Base-by-base conservation (phyloP, 2,888 invertebrate species). In the Ligdia adustata region DNA sequence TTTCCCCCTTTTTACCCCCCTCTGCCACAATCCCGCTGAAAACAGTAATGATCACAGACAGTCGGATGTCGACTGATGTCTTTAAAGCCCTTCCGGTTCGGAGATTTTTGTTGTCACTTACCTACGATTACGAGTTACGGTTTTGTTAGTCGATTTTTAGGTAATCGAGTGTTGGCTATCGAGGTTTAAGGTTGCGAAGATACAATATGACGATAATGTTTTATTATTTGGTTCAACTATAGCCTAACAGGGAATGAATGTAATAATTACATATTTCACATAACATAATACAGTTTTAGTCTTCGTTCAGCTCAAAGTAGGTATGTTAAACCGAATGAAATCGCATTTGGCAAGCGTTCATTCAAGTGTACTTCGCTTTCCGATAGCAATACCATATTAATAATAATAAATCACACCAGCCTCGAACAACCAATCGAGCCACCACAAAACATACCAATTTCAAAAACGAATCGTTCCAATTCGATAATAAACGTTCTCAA, bases 401-500 rank as follows among this genome's bases (percentile, higher is more conserved):
- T 33, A 39, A 20, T 16, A 34, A 34, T 46, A 46, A 39, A 46
- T 29, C 40, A 40, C 16, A 34, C 39, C 16, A 26, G 18, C 24
- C 2, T 20, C 32, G 13, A 48, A 28, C 34, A 53, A 53, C 46
- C 29, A 51, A 58, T 51, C 46, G 27, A 33, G 26, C 26, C 37
- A 46, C 48, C 42, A 50, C 49, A 55, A 54, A 55, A 50, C 49
- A 52, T 42, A 44, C 48, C 52, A 48, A 52, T 56, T 52, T 54
- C 50, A 42, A 45, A 22, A 54, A 56, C 56, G 52, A 54, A 59
- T 55, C 45, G 54, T 28, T 54, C 81, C 85, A 84, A 84, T 55
- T 52, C 57, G 57, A 59, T 57, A 54, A 52, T 54, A 57, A 85
- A 75, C 82, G 82, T 84, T 85, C 75, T 79, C 78, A 78, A 83